phyloP scores from a whole-genome alignment of 1,140 invertebrate species.

The Drosophila pallidifrons region DNA sequence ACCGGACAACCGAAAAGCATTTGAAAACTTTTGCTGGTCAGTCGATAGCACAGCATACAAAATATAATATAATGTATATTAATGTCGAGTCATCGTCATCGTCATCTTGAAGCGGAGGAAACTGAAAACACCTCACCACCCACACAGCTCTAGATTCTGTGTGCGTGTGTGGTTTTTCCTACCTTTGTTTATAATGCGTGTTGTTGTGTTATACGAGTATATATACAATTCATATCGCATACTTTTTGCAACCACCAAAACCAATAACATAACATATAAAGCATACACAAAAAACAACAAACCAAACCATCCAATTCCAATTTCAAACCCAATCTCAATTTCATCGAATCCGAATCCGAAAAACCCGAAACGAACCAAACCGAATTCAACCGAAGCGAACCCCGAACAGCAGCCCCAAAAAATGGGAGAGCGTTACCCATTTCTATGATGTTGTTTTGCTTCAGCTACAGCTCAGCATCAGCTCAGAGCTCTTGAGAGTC shows the following conservation, averaged over 20 bases:
- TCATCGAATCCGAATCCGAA: constrained; percentile 13
- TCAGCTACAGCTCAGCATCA: constrained; percentile 2
- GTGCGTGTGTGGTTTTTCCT: constrained; percentile 68
- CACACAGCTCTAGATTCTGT: constrained; percentile 21
- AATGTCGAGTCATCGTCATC: constrained; percentile 75
- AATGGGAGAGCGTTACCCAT: constrained; percentile 64
- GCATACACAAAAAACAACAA: neutral
- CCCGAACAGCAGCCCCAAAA: constrained; percentile 46
- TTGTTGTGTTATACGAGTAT: constrained; percentile 10
- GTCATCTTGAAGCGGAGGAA: neutral
- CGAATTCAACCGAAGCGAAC: constrained; percentile 33
- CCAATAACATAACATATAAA: constrained; percentile 2
- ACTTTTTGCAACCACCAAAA: constrained; percentile 61
- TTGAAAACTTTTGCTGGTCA: constrained; percentile 74
- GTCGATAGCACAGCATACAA: constrained; percentile 63
- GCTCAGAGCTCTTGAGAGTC: constrained; percentile 39
- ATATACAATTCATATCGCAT: constrained; percentile 35
- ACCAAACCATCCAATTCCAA: constrained; percentile 1
- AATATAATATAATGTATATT: constrained; percentile 70
- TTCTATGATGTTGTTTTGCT: constrained; percentile 26
- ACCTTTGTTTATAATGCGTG: constrained; percentile 56
- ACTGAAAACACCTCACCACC: constrained; percentile 36
- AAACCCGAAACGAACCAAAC: constrained; percentile 12
- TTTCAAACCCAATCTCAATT: constrained; percentile 18
- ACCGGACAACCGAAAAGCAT: constrained; percentile 45